These are phyloP conservation scores for Ascaphus truei DNA, from an alignment of 2,113 vertebrate genomes.

Conservation along the genomic window DNA sequence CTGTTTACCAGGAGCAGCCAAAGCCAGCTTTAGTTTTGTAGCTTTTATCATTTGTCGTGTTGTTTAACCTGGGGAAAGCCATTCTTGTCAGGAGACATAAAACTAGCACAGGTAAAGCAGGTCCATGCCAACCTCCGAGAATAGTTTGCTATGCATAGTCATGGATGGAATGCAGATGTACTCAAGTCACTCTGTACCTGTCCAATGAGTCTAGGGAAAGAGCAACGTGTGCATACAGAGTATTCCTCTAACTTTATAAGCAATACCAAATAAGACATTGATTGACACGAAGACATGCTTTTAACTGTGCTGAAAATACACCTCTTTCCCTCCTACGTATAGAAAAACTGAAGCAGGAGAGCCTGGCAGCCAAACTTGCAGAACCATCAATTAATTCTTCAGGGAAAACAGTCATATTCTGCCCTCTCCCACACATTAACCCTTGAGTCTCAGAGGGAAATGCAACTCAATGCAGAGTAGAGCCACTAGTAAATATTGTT, in stretches of 20 bases:
- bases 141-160: no score
- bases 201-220: no score
- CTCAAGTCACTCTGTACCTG: no score
- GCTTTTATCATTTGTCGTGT: no score
- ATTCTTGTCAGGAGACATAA: no score
- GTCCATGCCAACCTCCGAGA: no score
- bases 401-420: slow-evolving; percentile 9
- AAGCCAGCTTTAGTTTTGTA: no score
- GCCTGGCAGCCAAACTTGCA: slow-evolving; percentile 12
- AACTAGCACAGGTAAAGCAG: not conserved
- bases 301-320: slow-evolving; percentile 28
- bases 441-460: not conserved
- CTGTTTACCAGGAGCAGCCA: no score
- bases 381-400: slow-evolving; percentile 29
- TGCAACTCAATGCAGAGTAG: not conserved
- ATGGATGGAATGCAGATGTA: no score
- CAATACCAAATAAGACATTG: slow-evolving; percentile 7
- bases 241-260: not conserved
- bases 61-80: no score
- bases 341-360: slow-evolving; percentile 18
- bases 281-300: slow-evolving; percentile 26
- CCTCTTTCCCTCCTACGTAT: slow-evolving; percentile 3
- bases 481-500: no score
- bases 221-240: not conserved
- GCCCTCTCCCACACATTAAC: slow-evolving; percentile 24